Base-by-base conservation (phyloP, 1,140 invertebrate species). In the Solenopsis invicta region DNA sequence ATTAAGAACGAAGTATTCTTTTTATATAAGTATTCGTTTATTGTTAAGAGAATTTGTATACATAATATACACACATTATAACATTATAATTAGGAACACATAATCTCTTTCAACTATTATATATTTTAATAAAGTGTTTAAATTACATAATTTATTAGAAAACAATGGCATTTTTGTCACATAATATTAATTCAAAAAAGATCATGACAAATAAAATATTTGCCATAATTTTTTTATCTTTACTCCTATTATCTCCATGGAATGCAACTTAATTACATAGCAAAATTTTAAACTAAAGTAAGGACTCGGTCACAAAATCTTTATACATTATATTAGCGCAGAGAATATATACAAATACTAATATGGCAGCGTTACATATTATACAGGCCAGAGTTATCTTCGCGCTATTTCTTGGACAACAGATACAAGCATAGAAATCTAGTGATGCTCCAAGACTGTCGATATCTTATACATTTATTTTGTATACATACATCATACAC, bases 61-160 rank as follows among this genome's bases (percentile, higher is more conserved):
- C 85, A 89, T 89, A 91, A 91, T 91, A 91, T 91, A 91, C 90
- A 91, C 87, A 86, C 81, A 91, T 81, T 64, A 77, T 89, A 91
- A 89, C 87, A 89, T 90, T 45, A 76, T 90, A 80, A 80, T 81
- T 91, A 91, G 85, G 89, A 91, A 90, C 89, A 88, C 84, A 90
- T 88, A 89, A 85, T 81, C 18, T 45, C 4, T 54, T 52, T 86
- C 54, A 88, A 56, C 81, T 90, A 90, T 85, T 71, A 86, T 78
- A 88, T 52, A 52, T 90, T 90, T 69, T 86, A 77, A 90, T 85
- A 77, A 85, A 76, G 24, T 81, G 34, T 56, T 85, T 75, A 74
- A 64, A 37, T 41, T 78, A 72, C 24, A 84, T 41, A 86, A 72
- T 41, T 74, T 50, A 37, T 13, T 74, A 13, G 24, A 89, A 87